Percentiles rank a stretch among this genome's conserved stretches.
phyloP scores from a whole-genome alignment of 23 tunicate genomes.

The Halocynthia aurantium region DNA sequence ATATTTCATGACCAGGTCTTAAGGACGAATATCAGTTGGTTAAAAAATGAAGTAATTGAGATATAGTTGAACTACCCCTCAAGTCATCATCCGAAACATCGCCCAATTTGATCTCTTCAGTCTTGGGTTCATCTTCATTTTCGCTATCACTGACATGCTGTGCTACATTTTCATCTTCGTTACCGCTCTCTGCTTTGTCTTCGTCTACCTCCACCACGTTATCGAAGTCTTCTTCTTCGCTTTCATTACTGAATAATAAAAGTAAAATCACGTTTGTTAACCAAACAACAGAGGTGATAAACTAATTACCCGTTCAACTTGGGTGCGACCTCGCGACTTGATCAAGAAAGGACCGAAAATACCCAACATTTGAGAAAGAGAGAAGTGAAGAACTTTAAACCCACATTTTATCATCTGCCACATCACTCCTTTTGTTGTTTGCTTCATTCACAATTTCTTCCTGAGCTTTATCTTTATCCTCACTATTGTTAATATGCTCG shows the following conservation, averaged over 20 bases:
- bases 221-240: conserved; percentile 55
- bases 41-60: no score
- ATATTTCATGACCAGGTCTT: no score
- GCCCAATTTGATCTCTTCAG: conserved; percentile 43
- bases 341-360: background rate
- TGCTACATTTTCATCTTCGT: conserved; percentile 78
- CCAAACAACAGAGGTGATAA: no score
- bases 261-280: background rate
- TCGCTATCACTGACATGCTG: conserved; percentile 71
- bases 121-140: conserved; percentile 31
- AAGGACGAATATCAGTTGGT: no score
- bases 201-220: conserved; percentile 70
- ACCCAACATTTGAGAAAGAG: background rate
- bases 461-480: background rate
- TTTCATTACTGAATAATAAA: conserved; percentile 4
- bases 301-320: no score
- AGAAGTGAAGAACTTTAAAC: no score
- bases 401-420: conserved; percentile 16
- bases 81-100: conserved; percentile 55
- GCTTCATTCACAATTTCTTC: conserved; percentile 10
- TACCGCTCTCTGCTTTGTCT: conserved; percentile 44
- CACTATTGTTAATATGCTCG: background rate
- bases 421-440: background rate
- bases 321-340: no score
- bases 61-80: conserved; percentile 28